Percentiles rank a stretch among this genome's conserved stretches.
Evolutionary conservation across 2,797 vertebrate species (phyloP).

Genomic region (Crenichthys baileyi): DNA sequence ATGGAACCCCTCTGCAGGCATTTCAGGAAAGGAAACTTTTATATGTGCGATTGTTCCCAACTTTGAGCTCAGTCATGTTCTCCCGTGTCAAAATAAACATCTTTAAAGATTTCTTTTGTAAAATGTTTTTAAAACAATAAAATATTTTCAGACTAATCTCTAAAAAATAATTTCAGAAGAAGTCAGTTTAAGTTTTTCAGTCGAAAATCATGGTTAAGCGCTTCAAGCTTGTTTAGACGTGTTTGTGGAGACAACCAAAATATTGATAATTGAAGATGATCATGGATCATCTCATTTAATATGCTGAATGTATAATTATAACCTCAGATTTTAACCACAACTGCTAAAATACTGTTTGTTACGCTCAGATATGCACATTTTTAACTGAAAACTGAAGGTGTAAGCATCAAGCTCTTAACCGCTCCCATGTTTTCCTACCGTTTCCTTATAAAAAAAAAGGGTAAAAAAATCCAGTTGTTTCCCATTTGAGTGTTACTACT

Average conservation of each 20-base stretch:
- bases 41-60: neutral
- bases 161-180: neutral
- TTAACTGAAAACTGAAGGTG: neutral
- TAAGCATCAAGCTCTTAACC: neutral
- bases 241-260: neutral
- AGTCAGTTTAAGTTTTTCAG: neutral
- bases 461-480: too few species aligned
- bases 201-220: neutral
- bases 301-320: neutral
- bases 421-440: neutral
- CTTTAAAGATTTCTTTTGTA: neutral
- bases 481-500: too few species aligned
- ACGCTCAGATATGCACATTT: neutral
- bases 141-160: neutral
- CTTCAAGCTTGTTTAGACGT: neutral
- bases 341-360: neutral
- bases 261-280: neutral
- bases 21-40: neutral
- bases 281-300: neutral
- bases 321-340: neutral
- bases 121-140: neutral
- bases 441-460: neutral
- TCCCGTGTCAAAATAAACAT: slow-evolving; percentile 1
- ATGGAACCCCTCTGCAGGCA: neutral
- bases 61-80: neutral